These are phyloP conservation scores for Sylvicapra grimmia DNA, from an alignment of 2,113 vertebrate species.

Conservation along the genomic window DNA sequence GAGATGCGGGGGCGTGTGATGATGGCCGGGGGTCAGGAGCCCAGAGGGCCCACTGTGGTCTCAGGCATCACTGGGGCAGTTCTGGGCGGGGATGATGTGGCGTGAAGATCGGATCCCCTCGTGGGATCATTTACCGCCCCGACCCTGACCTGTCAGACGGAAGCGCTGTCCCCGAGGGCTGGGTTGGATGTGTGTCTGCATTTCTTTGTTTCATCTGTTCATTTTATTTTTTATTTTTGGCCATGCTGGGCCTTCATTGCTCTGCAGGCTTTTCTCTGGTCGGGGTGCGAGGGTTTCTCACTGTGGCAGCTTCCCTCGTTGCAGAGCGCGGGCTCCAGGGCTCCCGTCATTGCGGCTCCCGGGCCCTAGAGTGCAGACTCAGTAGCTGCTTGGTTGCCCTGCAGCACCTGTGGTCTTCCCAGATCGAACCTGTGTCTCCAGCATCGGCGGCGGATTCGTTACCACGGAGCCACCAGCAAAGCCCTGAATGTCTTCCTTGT, in stretches of 20 bases:
- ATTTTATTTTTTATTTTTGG: background rate
- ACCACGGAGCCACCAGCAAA: background rate
- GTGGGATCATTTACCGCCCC: fast-evolving
- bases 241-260: background rate
- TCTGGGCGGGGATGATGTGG: fast-evolving
- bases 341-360: fast-evolving
- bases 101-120: fast-evolving
- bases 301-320: background rate
- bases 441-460: fast-evolving
- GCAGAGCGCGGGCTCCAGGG: background rate
- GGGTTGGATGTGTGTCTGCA: background rate
- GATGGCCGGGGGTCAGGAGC: fast-evolving
- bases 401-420: background rate
- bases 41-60: background rate
- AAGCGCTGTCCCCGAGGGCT: background rate
- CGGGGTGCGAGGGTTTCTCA: background rate
- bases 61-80: background rate
- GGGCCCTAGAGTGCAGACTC: background rate
- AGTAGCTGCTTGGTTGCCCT: background rate
- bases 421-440: background rate
- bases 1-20: fast-evolving
- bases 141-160: background rate
- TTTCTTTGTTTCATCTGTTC: background rate
- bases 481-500: fast-evolving
- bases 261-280: background rate